Percentiles rank a stretch among this genome's conserved stretches.
Evolutionary conservation across 2,113 vertebrate genomes (phyloP).

Genomic region (Lepisosteus osseus): DNA sequence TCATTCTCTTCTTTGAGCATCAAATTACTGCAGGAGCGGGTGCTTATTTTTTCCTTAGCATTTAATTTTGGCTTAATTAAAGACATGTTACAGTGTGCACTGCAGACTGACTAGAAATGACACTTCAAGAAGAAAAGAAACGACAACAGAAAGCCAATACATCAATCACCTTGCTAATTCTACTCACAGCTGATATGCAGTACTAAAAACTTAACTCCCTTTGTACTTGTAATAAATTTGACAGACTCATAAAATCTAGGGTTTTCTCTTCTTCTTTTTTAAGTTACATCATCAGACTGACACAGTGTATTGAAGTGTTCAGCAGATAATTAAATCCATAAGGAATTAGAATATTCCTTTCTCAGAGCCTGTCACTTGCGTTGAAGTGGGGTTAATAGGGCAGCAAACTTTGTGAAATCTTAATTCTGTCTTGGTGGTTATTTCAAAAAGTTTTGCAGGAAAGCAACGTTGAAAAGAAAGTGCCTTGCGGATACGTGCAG

Average conservation of each 20-base stretch:
- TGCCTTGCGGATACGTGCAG: too few relatives aligned
- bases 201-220: constrained; percentile 18
- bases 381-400: constrained; percentile 18
- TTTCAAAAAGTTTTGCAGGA: too few relatives aligned
- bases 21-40: too few relatives aligned
- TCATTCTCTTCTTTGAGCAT: too few relatives aligned
- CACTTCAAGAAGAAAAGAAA: constrained; percentile 5
- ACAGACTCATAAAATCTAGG: constrained; percentile 13
- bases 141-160: constrained; percentile 8
- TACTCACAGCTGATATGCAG: background rate
- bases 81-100: background rate
- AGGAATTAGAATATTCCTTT: constrained; percentile 23
- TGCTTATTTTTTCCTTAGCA: background rate
- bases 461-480: too few relatives aligned
- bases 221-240: constrained; percentile 5
- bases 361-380: constrained; percentile 17
- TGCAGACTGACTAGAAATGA: background rate
- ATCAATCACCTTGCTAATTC: background rate
- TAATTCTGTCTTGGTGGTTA: constrained; percentile 3
- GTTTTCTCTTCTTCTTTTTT: background rate
- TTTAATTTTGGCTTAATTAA: background rate
- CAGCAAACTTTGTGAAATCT: constrained; percentile 1
- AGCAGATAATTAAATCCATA: constrained; percentile 61
- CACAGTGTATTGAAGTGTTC: constrained; percentile 42
- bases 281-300: background rate